A percentile compares a stretch with the other conserved stretches of the same genome.
phyloP scores from a whole-genome alignment of 2,888 invertebrate species.

The Dynastes grantii region DNA sequence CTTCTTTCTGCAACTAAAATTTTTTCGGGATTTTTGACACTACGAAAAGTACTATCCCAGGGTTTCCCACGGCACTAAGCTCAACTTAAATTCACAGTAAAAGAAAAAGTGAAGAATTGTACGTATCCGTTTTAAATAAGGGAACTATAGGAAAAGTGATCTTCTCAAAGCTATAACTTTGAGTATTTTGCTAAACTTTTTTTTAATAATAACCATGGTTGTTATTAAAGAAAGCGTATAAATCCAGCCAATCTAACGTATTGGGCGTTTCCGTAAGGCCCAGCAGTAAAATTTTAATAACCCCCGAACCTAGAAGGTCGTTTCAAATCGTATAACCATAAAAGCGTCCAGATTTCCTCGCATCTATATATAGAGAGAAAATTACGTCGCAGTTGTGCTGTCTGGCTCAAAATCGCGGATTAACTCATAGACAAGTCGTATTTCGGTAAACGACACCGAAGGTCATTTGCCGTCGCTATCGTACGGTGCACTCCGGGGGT shows the following conservation, averaged over 20 bases:
- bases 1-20: no score
- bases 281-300: slow-evolving; percentile 40
- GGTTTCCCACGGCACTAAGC: no score
- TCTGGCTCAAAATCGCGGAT: slow-evolving; percentile 12
- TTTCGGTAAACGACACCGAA: slow-evolving; percentile 1
- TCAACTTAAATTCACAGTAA: no score
- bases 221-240: no score
- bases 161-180: no score
- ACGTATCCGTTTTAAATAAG: no score
- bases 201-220: no score
- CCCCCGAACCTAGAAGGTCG: slow-evolving; percentile 3
- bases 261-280: slow-evolving; percentile 1
- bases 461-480: slow-evolving; percentile 1
- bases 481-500: neutral
- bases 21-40: no score
- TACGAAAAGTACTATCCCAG: no score
- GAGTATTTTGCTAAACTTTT: no score
- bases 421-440: slow-evolving; percentile 33
- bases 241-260: neutral
- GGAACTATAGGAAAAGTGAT: no score
- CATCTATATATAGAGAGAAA: slow-evolving; percentile 23
- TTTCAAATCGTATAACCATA: slow-evolving; percentile 34
- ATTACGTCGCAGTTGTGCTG: slow-evolving; percentile 22
- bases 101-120: no score
- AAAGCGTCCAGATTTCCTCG: slow-evolving; percentile 33